Percentiles rank a stretch among this genome's conserved stretches.
Evolutionary conservation across 2,797 vertebrate genomes (phyloP).

Genomic region (Spea hammondii): DNA sequence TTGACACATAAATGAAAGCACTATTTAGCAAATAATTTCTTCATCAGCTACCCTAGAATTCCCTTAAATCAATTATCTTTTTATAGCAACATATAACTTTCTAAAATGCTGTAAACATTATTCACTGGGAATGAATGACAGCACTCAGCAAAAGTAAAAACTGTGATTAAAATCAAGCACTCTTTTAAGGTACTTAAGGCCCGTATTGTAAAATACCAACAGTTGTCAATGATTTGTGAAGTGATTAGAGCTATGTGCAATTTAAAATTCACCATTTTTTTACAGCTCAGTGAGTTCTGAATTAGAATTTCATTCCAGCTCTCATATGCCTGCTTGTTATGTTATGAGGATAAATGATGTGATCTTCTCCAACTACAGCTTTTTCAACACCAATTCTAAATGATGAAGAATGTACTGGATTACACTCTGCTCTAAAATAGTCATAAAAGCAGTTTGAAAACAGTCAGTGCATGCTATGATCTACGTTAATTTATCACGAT

Average conservation of each 20-base stretch:
- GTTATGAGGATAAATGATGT: slow-evolving; percentile 49
- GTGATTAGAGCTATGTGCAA: slow-evolving; percentile 52
- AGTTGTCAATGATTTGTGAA: slow-evolving; percentile 52
- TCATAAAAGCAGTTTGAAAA: slow-evolving; percentile 19
- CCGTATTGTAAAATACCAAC: slow-evolving; percentile 51
- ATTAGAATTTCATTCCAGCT: slow-evolving; percentile 48
- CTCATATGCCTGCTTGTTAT: slow-evolving; percentile 41
- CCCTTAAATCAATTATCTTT: slow-evolving; percentile 52
- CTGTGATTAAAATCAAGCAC: slow-evolving; percentile 52
- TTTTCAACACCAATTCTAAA: slow-evolving; percentile 48
- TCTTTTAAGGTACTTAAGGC: slow-evolving; percentile 51
- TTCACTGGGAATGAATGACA: slow-evolving; percentile 46
- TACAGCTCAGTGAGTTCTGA: slow-evolving; percentile 50
- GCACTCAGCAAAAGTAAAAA: slow-evolving; percentile 47
- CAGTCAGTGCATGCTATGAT: slow-evolving; percentile 20
- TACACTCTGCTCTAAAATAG: slow-evolving; percentile 20
- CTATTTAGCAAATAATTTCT: slow-evolving; percentile 44
- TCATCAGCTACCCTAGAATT: slow-evolving; percentile 45
- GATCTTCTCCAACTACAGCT: slow-evolving; percentile 47
- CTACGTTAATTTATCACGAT: slow-evolving; percentile 22
- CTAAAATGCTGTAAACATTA: slow-evolving; percentile 50
- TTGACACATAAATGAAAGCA: slow-evolving; percentile 40
- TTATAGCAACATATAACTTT: slow-evolving; percentile 53
- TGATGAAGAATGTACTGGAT: slow-evolving; percentile 39
- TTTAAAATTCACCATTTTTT: slow-evolving; percentile 51